These are phyloP conservation scores for Teleiodes luculella DNA, from an alignment of 2,888 invertebrate genomes.

Conservation along the genomic window DNA sequence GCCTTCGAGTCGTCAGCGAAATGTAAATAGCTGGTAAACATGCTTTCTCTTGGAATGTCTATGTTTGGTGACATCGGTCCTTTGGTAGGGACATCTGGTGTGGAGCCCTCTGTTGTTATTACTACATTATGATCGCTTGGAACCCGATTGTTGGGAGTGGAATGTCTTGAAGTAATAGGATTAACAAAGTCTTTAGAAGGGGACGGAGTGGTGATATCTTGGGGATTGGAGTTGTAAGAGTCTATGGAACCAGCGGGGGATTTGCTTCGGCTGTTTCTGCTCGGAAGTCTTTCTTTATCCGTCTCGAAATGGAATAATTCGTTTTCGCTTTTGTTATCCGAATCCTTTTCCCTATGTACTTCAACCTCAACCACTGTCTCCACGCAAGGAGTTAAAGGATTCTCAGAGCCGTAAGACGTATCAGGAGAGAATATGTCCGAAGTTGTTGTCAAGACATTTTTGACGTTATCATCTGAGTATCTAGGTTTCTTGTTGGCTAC, in stretches of 20 bases:
- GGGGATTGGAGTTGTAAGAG: conserved; percentile 54
- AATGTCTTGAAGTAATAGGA: conserved; percentile 44
- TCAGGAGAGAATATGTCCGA: conserved; percentile 72
- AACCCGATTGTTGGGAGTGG: conserved; percentile 29
- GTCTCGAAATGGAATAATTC: conserved; percentile 78
- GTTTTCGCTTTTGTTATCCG: conserved; percentile 86
- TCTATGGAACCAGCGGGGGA: conserved; percentile 68
- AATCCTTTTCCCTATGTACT: conserved; percentile 73
- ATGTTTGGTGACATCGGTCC: conserved; percentile 82
- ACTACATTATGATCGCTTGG: conserved; percentile 41
- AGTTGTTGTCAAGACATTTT: conserved; percentile 56
- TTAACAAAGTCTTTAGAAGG: conserved; percentile 65
- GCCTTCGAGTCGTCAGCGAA: conserved; percentile 51
- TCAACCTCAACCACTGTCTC: conserved; percentile 52
- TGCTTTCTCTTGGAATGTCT: conserved; percentile 80
- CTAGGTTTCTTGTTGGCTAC: conserved; percentile 70
- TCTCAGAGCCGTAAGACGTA: conserved; percentile 72
- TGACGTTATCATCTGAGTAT: conserved; percentile 72
- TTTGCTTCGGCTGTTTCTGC: conserved; percentile 61
- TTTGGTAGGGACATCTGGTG: conserved; percentile 31
- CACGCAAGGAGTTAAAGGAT: conserved; percentile 60
- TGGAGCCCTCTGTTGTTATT: conserved; percentile 36
- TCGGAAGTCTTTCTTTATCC: conserved; percentile 64
- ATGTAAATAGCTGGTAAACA: conserved; percentile 73
- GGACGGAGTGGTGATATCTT: conserved; percentile 59